phyloP scores from a whole-genome alignment of 2,113 vertebrate genomes.

The Falcunculus frontatus region DNA sequence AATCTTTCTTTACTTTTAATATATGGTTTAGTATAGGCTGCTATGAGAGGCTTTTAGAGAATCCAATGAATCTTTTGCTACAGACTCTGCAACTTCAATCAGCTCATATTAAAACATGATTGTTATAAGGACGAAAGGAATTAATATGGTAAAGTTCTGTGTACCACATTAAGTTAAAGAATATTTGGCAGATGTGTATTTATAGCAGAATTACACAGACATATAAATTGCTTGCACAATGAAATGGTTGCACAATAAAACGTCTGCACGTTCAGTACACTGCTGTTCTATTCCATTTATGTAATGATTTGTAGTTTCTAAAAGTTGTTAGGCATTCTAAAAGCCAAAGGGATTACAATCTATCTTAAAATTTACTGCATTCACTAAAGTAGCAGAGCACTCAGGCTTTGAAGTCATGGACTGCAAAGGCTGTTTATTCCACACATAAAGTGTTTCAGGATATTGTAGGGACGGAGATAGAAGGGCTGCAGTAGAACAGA shows the following conservation, averaged over 20 bases:
- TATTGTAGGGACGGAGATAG: conserved; percentile 26
- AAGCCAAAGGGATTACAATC: conserved; percentile 68
- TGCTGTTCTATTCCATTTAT: conserved; percentile 60
- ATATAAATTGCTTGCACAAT: conserved; percentile 43
- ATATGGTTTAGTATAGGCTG: conserved; percentile 18
- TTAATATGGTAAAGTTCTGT: conserved; percentile 54
- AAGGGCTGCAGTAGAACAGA: conserved; percentile 36
- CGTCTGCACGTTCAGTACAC: not conserved
- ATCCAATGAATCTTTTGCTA: conserved; percentile 60
- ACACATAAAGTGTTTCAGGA: conserved; percentile 57
- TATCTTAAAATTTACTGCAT: conserved; percentile 70
- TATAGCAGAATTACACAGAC: conserved; percentile 51
- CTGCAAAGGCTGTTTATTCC: conserved; percentile 67
- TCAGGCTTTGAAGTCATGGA: conserved; percentile 70
- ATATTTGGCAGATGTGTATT: conserved; percentile 59
- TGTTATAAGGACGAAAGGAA: conserved; percentile 59
- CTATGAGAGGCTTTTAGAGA: conserved; percentile 70
- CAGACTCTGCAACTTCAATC: conserved; percentile 35
- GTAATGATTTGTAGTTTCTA: conserved; percentile 70
- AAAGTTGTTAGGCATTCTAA: conserved; percentile 70
- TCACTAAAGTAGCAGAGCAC: conserved; percentile 64
- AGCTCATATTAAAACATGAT: conserved; percentile 63
- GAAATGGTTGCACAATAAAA: conserved; percentile 54
- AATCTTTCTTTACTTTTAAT: conserved; percentile 64
- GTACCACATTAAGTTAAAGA: conserved; percentile 54